These are phyloP conservation scores for Zaprionus vittiger DNA, from an alignment of 1,140 invertebrate species.

Conservation along the genomic window DNA sequence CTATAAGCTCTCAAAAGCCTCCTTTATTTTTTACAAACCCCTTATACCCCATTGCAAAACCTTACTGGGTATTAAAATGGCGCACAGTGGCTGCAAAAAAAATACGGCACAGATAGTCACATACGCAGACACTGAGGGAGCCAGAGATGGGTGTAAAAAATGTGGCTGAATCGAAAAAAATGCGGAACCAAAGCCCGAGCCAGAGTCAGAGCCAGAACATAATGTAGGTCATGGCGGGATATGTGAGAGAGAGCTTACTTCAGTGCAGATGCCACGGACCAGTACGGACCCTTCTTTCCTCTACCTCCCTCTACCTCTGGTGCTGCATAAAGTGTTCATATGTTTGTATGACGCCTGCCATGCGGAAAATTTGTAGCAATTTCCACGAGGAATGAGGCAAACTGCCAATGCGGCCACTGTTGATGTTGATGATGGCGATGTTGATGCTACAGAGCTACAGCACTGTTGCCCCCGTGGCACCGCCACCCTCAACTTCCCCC, in stretches of 20 bases:
- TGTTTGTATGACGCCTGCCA: constrained; percentile 43
- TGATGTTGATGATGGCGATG: constrained; percentile 30
- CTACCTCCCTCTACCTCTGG: not conserved
- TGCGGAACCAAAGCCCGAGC: constrained; percentile 12
- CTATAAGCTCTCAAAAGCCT: too few relatives aligned
- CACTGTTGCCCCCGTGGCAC: not conserved
- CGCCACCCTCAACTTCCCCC: not conserved
- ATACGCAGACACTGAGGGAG: constrained; percentile 22
- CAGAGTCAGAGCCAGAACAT: constrained; percentile 28
- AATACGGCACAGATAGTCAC: constrained; percentile 27
- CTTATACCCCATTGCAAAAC: not conserved
- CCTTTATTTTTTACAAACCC: too few relatives aligned
- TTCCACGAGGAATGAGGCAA: constrained; percentile 30
- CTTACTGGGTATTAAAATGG: constrained; percentile 23
- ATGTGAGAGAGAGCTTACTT: constrained; percentile 29
- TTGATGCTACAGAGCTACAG: constrained; percentile 4
- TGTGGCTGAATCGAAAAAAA: constrained; percentile 20
- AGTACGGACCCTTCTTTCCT: not conserved
- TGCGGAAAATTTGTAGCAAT: constrained; percentile 56
- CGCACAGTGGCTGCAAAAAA: constrained; percentile 46
- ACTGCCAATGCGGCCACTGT: constrained; percentile 22
- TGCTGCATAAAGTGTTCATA: constrained; percentile 42
- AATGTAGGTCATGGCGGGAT: constrained; percentile 70
- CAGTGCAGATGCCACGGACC: constrained; percentile 22
- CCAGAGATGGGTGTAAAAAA: constrained; percentile 28